phyloP scores from a whole-genome alignment of 1,140 invertebrate species.

The Sinella curviseta region DNA sequence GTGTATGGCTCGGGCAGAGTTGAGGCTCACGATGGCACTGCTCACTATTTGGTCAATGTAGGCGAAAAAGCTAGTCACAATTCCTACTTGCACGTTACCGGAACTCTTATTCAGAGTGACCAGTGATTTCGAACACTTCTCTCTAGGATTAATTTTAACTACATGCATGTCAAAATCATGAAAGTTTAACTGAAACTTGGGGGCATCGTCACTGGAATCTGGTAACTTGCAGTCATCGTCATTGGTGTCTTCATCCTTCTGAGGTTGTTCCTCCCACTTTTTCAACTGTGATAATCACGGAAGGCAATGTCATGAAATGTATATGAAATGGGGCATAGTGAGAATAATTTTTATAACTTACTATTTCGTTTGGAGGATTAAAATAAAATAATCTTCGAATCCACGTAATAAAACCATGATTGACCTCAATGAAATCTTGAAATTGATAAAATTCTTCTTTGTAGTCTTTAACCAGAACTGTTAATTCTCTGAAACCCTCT shows the following conservation, averaged over 20 bases:
- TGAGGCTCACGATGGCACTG: neutral
- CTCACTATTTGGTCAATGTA: neutral
- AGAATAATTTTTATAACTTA: too few species aligned
- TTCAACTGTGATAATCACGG: too few species aligned
- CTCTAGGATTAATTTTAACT: neutral
- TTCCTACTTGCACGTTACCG: neutral
- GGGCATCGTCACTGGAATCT: too few species aligned
- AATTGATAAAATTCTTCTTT: neutral
- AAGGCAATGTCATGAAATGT: too few species aligned
- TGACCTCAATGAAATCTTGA: neutral
- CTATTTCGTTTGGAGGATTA: neutral
- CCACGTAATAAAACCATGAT: neutral
- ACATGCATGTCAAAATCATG: neutral
- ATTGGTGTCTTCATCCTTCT: too few species aligned
- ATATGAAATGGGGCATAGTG: too few species aligned
- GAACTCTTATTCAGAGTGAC: neutral
- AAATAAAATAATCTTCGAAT: neutral
- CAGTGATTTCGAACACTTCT: neutral
- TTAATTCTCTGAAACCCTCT: neutral
- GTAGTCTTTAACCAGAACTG: neutral
- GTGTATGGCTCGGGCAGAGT: neutral
- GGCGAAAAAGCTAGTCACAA: neutral
- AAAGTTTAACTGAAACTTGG: neutral
- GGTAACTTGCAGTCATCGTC: too few species aligned
- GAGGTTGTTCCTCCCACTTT: too few species aligned